Evolutionary conservation across 2,888 invertebrate genomes (phyloP).

Genomic region (Scrobipalpa costella): DNA sequence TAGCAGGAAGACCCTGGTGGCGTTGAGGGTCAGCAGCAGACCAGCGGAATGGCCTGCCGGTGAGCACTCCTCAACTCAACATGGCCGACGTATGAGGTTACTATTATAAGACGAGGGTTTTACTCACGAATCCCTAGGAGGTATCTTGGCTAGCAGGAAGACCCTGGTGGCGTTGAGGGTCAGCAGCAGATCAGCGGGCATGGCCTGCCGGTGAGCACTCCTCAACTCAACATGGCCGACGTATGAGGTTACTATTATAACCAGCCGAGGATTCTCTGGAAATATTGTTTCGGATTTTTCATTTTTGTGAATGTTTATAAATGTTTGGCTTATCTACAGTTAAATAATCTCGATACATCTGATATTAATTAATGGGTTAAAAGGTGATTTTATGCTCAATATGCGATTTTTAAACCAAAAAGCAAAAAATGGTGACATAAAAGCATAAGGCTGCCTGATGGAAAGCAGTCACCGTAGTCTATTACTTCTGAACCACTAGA

Average conservation of each 20-base stretch:
- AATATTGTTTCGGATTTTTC: too few relatives aligned
- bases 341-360: too few relatives aligned
- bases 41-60: constrained; percentile 83
- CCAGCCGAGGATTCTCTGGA: constrained; percentile 52
- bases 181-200: constrained; percentile 79
- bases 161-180: constrained; percentile 83
- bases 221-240: constrained; percentile 86
- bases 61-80: constrained; percentile 85
- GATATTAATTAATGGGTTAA: too few relatives aligned
- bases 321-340: too few relatives aligned
- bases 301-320: background rate
- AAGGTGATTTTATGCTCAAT: too few relatives aligned
- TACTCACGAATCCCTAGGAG: constrained; percentile 6
- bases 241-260: constrained; percentile 87
- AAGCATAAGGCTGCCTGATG: too few relatives aligned
- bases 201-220: constrained; percentile 85
- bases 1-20: constrained; percentile 85
- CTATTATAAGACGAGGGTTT: too few relatives aligned
- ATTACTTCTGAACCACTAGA: too few relatives aligned
- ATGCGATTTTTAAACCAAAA: too few relatives aligned
- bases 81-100: constrained; percentile 90
- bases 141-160: constrained; percentile 80
- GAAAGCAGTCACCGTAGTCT: too few relatives aligned
- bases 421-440: too few relatives aligned
- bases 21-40: constrained; percentile 80